Percentiles rank a stretch among this genome's conserved stretches.
These are phyloP conservation scores for Trissoscelio sp. DNA, from an alignment of 2,888 invertebrate genomes.

Conservation along the genomic window DNA sequence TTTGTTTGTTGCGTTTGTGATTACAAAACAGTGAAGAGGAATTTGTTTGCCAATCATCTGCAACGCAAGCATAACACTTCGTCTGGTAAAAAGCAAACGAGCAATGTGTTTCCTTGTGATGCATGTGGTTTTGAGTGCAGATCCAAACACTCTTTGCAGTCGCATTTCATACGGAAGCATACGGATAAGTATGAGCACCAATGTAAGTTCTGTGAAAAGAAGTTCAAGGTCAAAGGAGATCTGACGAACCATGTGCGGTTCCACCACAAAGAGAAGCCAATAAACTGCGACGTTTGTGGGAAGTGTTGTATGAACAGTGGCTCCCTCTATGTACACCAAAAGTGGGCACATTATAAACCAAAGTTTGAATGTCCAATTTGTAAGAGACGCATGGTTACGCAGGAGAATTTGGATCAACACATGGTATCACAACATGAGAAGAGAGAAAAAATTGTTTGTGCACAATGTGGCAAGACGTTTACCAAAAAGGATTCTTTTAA, in stretches of 20 bases:
- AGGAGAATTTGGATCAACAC: conserved; percentile 81
- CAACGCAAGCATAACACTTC: conserved; percentile 81
- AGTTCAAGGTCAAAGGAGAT: conserved; percentile 82
- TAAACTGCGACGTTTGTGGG: conserved; percentile 81
- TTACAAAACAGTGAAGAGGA: conserved; percentile 79
- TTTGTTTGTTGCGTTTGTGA: conserved; percentile 81
- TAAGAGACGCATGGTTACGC: conserved; percentile 82
- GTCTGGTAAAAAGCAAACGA: conserved; percentile 74
- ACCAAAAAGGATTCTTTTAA: conserved; percentile 82
- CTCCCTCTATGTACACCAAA: conserved; percentile 81
- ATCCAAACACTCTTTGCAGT: conserved; percentile 81
- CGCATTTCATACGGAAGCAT: conserved; percentile 81
- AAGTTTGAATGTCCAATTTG: conserved; percentile 82
- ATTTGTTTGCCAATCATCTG: conserved; percentile 77
- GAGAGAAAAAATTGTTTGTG: conserved; percentile 81
- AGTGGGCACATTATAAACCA: conserved; percentile 82
- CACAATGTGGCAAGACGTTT: conserved; percentile 81
- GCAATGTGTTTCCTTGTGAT: conserved; percentile 77
- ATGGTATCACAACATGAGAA: conserved; percentile 81
- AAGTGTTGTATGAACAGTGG: conserved; percentile 81
- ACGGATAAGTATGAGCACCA: conserved; percentile 81
- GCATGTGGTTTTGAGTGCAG: conserved; percentile 81
- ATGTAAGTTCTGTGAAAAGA: conserved; percentile 79
- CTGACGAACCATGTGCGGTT: conserved; percentile 81
- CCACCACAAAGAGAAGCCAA: conserved; percentile 82